phyloP scores from a whole-genome alignment of 1,140 invertebrate species.

The Brachionus manjavacas region DNA sequence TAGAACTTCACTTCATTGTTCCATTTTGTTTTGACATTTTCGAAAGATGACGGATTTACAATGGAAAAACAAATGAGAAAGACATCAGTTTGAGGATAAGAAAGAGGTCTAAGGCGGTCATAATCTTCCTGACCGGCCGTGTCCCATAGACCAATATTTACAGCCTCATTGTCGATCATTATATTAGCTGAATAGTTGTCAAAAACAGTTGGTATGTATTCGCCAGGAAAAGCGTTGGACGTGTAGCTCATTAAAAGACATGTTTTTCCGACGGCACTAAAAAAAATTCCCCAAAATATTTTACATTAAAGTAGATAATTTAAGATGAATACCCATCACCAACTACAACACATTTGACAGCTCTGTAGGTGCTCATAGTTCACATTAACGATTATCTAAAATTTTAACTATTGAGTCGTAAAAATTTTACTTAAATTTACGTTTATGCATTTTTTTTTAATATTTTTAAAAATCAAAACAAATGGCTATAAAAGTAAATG shows the following conservation, averaged over 20 bases:
- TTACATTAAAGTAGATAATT: background rate
- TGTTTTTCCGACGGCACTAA: slow-evolving; percentile 77
- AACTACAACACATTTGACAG: slow-evolving; percentile 38
- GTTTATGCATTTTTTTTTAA: background rate
- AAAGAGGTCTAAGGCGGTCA: slow-evolving; percentile 82
- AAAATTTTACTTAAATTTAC: background rate
- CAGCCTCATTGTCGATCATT: slow-evolving; percentile 97
- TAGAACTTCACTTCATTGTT: slow-evolving; percentile 57
- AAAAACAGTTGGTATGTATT: slow-evolving; percentile 92
- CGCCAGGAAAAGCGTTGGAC: slow-evolving; percentile 90
- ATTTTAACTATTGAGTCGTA: background rate
- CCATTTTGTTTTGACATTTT: slow-evolving; percentile 57
- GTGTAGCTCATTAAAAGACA: slow-evolving; percentile 92
- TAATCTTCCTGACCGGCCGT: slow-evolving; percentile 84
- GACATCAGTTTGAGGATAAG: slow-evolving; percentile 87
- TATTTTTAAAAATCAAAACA: background rate
- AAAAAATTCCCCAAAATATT: background rate
- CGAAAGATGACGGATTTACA: slow-evolving; percentile 53
- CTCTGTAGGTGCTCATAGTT: slow-evolving; percentile 16
- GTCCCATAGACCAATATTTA: slow-evolving; percentile 68
- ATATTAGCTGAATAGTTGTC: slow-evolving; percentile 99
- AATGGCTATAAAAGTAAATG: background rate
- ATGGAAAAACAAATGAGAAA: slow-evolving; percentile 56
- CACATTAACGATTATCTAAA: background rate
- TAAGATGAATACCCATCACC: slow-evolving; percentile 4